Evolutionary conservation across 2,888 invertebrate species (phyloP).

Genomic region (Dexiosoma caninum): DNA sequence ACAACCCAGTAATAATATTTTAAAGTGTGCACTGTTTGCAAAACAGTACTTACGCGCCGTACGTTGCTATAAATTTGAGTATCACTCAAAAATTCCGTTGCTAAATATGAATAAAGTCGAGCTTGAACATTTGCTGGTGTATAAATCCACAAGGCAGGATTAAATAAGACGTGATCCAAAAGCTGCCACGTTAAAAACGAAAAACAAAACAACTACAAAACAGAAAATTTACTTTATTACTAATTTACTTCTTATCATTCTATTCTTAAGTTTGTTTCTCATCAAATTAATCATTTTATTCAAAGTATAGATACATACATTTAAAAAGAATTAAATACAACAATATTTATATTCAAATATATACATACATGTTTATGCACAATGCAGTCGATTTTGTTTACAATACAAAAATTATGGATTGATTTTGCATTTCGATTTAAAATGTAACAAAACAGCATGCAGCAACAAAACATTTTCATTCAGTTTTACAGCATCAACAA

Average conservation of each 20-base stretch:
- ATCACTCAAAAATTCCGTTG: conserved; percentile 98
- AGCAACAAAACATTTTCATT: conserved; percentile 55
- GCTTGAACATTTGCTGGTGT: conserved; percentile 97
- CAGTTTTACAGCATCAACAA: conserved; percentile 55
- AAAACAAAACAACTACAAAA: conserved; percentile 91
- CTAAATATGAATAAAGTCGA: conserved; percentile 96
- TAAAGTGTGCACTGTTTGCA: conserved; percentile 98
- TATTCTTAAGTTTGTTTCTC: background rate
- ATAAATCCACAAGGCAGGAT: conserved; percentile 99
- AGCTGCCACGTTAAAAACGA: conserved; percentile 96
- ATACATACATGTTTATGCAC: conserved; percentile 63
- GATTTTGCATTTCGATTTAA: conserved; percentile 29
- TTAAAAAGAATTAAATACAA: conserved; percentile 23
- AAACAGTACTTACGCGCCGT: conserved; percentile 95
- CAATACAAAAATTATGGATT: conserved; percentile 35
- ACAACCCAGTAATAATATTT: conserved; percentile 99
- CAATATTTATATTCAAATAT: conserved; percentile 29
- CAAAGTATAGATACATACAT: background rate
- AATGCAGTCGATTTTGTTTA: conserved; percentile 55
- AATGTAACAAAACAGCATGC: conserved; percentile 54
- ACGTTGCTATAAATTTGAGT: conserved; percentile 98
- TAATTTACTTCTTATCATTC: background rate
- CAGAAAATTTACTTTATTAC: background rate
- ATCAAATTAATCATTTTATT: background rate
- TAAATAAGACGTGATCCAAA: conserved; percentile 99